Evolutionary conservation across 2,888 invertebrate genomes (phyloP), one percentile per base, ranked within the genome.

Genomic region (Amphipyra berbera): DNA sequence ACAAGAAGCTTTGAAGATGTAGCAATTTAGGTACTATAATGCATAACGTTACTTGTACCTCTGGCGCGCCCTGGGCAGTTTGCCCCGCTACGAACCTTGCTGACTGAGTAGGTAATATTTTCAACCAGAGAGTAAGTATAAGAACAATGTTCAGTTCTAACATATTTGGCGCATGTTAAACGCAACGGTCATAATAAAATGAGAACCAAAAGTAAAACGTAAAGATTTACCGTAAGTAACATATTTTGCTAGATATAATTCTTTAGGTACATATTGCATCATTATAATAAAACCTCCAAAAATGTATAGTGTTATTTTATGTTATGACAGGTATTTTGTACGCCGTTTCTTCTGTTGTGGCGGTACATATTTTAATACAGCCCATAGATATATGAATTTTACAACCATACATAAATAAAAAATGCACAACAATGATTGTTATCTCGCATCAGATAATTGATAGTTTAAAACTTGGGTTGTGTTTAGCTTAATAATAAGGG

Each of bases 1-100:
- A 61, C 27, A 49, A 62, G 61, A 61, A 60, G 55, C 58, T 63
- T 68, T 52, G 45, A 33, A 30, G 30, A 35, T 41, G 10, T 52
- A 55, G 9, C 9, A 45, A 38, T 35, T 50, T 52, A 52, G 6
- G 6, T 41, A 6, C 14, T 35, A 13, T 30, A 50, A 14, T 12
- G 12, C n/a, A 21, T 21, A 21, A 3, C 21, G 21, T 21, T 21
- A 21, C 21, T 3, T 21, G 21, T 21, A 21, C 21, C 2, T 21
- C 21, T 3, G 21, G 21, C 3, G 21, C 21, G 21, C 21, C 21
- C 21, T 21, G 21, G 21, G 21, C 21, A 21, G 21, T 21, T 21
- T 21, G 21, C 21, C 21, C 21, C 21, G 21, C 21, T 21, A 21
- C 21, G 2, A 21, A 21, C 21, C 21, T 21, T 21, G 21, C 21